These are phyloP conservation scores for Andrena fulva DNA, from an alignment of 2,888 invertebrate genomes.

Conservation along the genomic window DNA sequence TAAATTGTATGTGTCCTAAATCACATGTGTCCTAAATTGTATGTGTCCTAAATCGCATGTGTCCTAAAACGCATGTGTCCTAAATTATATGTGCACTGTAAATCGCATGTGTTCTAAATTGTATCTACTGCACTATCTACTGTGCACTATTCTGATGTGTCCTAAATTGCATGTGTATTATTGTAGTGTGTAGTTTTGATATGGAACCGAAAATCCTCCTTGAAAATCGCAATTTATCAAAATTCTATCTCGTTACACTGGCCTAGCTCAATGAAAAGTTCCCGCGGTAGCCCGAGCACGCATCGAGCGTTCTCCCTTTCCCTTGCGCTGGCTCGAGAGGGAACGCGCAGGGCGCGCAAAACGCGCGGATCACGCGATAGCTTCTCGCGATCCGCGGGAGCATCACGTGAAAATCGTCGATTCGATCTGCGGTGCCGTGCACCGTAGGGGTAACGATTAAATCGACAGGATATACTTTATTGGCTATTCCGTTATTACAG, in stretches of 20 bases:
- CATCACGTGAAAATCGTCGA: slow-evolving; percentile 41
- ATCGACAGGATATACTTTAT: slow-evolving; percentile 57
- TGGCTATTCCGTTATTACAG: slow-evolving; percentile 61
- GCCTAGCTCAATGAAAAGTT: slow-evolving; percentile 13
- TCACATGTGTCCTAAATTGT: too few relatives aligned
- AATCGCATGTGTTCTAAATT: too few relatives aligned
- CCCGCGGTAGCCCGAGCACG: slow-evolving; percentile 27
- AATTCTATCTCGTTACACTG: slow-evolving; percentile 10
- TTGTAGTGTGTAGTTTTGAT: too few relatives aligned
- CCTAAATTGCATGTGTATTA: too few relatives aligned
- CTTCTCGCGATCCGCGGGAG: slow-evolving; percentile 39
- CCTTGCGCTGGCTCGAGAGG: slow-evolving; percentile 7
- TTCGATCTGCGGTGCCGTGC: slow-evolving; percentile 28
- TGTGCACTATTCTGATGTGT: too few relatives aligned
- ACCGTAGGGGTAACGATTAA: slow-evolving; percentile 49
- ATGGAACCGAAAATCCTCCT: not conserved
- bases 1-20: too few relatives aligned
- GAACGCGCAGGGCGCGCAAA: slow-evolving; percentile 9
- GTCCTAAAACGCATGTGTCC: too few relatives aligned
- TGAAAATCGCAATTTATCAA: slow-evolving; percentile 4
- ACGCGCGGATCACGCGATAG: slow-evolving; percentile 59
- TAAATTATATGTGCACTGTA: too few relatives aligned
- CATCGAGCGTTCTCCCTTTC: not conserved
- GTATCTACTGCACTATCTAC: too few relatives aligned
- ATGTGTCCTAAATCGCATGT: too few relatives aligned